Conservation (phyloP, 2,888 invertebrate species). For the Drosophila neotestacea region DNA sequence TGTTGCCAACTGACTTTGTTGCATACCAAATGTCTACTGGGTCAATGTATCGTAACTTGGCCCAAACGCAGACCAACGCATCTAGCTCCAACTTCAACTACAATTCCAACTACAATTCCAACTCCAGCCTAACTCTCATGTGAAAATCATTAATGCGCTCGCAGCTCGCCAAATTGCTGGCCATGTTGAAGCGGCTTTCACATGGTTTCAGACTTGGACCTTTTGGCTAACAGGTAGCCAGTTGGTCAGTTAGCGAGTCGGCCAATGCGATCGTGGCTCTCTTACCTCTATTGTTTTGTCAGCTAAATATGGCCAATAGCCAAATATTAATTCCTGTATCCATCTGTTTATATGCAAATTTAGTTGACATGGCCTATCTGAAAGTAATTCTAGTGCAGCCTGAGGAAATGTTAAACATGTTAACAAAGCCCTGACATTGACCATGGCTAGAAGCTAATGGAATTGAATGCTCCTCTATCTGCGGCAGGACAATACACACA, state of each 20-base stretch:
- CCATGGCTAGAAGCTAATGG: constrained; percentile 26
- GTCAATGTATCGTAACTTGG: constrained; percentile 72
- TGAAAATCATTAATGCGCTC: constrained; percentile 77
- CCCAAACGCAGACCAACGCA: constrained; percentile 47
- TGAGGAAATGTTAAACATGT: constrained; percentile 67
- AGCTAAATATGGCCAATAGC: constrained; percentile 79
- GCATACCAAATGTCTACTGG: constrained; percentile 78
- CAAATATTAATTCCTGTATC: constrained; percentile 76
- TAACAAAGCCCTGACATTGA: constrained; percentile 44
- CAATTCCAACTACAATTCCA: constrained; percentile 22
- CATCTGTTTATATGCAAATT: constrained; percentile 76
- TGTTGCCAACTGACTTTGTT: constrained; percentile 53
- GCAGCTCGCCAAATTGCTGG: constrained; percentile 49
- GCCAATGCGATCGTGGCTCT: neutral
- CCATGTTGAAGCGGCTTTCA: constrained; percentile 63
- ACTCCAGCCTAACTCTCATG: constrained; percentile 38
- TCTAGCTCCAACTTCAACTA: constrained; percentile 18
- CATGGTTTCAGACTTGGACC: constrained; percentile 41
- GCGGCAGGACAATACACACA: constrained; percentile 30
- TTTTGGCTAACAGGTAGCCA: constrained; percentile 38
- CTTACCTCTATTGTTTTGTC: constrained; percentile 70
- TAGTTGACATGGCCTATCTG: constrained; percentile 25
- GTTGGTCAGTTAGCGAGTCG: constrained; percentile 11
- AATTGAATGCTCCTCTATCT: constrained; percentile 32
- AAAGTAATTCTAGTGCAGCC: constrained; percentile 62